Evolutionary conservation across 2,888 invertebrate species (phyloP), one percentile per base, ranked within the genome.

Genomic region (Choristoneura rosaceana): DNA sequence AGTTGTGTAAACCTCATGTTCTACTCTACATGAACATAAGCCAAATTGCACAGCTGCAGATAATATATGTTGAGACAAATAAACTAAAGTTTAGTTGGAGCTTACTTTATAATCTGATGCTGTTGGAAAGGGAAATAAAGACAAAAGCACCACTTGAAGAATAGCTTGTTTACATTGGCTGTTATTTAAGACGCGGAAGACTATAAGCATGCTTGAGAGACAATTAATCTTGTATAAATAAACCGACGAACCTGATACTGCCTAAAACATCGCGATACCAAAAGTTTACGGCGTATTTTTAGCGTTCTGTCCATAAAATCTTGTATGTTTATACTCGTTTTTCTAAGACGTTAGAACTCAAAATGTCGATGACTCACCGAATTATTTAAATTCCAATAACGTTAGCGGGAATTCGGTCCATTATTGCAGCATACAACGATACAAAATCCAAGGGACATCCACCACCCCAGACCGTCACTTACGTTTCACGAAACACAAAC

Each of bases 381-480:
- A 90, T 93, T 86, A 88, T 93, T 93, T 91, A 93, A 92, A 94
- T 93, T 93, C 90, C 91, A 90, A 91, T 87, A 88, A 89, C 84
- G 88, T 88, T 86, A 92, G 90, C 89, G 90, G 91, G 90, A 90
- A 90, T 84, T 85, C 83, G 84, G 85, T 87, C 85, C 93, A 93
- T 93, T 90, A 91, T 90, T 89, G 86, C 88, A 87, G 83, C 79
- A 79, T 86, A 89, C 87, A 86, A 84, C 83, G 86, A 88, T 87
- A 89, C 85, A 80, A 85, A 89, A 88, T 89, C 89, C 85, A 87
- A 83, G 81, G 90, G 90, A 91, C 89, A 88, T 88, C 89, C 91
- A 58, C 68, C 73, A 73, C 73, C 90, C 90, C 89, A 82, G 82
- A 87, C 81, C 85, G 81, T 89, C 90, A 89, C 88, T 86, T 82